Percentiles rank a stretch among this genome's conserved stretches.
These are phyloP conservation scores for Gymnoscopelus braueri DNA, from an alignment of 2,797 vertebrate genomes.

Conservation along the genomic window DNA sequence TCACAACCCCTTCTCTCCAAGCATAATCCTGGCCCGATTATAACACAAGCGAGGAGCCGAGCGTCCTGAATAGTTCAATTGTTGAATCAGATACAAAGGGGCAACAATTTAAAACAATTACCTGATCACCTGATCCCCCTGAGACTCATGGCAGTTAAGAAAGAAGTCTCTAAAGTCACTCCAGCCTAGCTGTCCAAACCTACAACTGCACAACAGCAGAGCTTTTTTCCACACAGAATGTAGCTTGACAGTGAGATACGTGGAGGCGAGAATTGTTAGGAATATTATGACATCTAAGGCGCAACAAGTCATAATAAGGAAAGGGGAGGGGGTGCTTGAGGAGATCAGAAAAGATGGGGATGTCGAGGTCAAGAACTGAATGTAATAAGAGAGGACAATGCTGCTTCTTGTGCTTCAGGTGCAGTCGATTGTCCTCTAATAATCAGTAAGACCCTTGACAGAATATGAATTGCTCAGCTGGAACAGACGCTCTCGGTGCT, in stretches of 20 bases:
- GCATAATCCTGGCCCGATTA: constrained; percentile 56
- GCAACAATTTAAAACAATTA: constrained; percentile 64
- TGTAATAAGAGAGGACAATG: constrained; percentile 26
- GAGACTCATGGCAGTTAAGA: constrained; percentile 26
- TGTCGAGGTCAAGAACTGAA: constrained; percentile 7
- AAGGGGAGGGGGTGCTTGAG: constrained; percentile 5
- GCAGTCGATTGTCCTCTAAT: constrained; percentile 21
- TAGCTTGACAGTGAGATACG: constrained; percentile 29
- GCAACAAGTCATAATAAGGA: constrained; percentile 44
- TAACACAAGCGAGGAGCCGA: constrained; percentile 37
- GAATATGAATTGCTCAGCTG: constrained; percentile 1
- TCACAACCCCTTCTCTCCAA: constrained; percentile 30
- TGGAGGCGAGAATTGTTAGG: neutral
- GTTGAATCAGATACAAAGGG: constrained; percentile 53
- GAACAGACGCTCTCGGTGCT: constrained; percentile 29
- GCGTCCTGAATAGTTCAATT: constrained; percentile 44
- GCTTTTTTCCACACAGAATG: constrained; percentile 14
- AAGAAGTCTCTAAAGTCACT: constrained; percentile 38
- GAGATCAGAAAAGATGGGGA: constrained; percentile 32
- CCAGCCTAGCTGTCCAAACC: constrained; percentile 14
- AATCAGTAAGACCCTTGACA: constrained; percentile 43
- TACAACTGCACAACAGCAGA: constrained; percentile 14
- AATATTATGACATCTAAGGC: constrained; percentile 22
- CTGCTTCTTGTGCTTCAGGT: constrained; percentile 6
- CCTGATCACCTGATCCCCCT: constrained; percentile 47